Percentiles rank a stretch among this genome's conserved stretches.
Evolutionary conservation across 2,888 invertebrate species (phyloP).

Genomic region (Fragum fragum): DNA sequence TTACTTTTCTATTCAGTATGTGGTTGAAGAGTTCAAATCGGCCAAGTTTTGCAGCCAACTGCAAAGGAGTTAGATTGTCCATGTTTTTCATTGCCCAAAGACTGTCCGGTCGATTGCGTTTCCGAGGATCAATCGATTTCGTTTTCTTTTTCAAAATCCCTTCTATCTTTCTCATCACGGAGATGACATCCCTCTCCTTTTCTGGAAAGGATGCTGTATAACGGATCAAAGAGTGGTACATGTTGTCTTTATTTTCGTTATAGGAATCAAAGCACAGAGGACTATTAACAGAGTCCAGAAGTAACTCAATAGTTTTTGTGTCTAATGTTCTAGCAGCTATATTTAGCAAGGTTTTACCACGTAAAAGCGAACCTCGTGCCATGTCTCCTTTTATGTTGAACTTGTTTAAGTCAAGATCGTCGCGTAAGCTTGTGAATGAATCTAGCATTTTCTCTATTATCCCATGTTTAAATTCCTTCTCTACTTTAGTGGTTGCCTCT

Average conservation of each 20-base stretch:
- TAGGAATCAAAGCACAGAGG: neutral
- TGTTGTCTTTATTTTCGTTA: neutral
- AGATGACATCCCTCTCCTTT: neutral
- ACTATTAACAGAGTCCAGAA: neutral
- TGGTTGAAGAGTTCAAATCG: neutral
- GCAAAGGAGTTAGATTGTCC: neutral
- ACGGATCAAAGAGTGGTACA: neutral
- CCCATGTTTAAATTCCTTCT: neutral
- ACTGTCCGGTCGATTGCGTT: neutral
- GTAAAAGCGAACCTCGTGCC: neutral
- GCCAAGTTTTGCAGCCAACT: constrained; percentile 9
- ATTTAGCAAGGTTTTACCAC: neutral
- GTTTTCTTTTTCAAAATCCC: too few species aligned
- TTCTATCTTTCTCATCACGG: too few species aligned
- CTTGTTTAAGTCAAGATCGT: neutral
- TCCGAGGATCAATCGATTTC: neutral
- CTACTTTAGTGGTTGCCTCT: neutral
- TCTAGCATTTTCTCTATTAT: neutral
- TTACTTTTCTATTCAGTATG: neutral
- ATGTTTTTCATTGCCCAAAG: neutral
- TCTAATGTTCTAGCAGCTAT: constrained; percentile 4
- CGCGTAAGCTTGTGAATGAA: neutral
- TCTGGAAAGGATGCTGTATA: neutral
- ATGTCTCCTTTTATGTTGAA: constrained; percentile 1
- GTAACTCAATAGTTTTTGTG: neutral